Percentiles rank a stretch among this genome's conserved stretches.
Conservation (phyloP, 2,888 invertebrate species). For the Tinea semifulvella region DNA sequence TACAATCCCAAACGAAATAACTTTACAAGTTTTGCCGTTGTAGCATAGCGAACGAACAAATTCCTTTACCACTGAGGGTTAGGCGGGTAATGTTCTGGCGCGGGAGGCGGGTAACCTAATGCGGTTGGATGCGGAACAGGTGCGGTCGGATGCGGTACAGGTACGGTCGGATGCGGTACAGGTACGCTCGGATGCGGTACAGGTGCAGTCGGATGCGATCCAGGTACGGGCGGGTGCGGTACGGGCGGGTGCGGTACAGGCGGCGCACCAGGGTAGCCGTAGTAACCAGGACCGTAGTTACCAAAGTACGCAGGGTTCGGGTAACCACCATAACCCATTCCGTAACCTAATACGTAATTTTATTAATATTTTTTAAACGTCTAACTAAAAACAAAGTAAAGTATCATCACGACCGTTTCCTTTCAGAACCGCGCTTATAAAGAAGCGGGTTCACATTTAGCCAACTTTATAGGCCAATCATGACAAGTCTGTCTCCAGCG, state of each 20-base stretch:
- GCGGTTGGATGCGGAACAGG: constrained; percentile 27
- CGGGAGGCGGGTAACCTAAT: constrained; percentile 20
- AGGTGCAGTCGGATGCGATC: constrained; percentile 18
- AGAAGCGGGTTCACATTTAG: too few relatives aligned
- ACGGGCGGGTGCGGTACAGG: constrained; percentile 31
- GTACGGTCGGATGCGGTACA: constrained; percentile 18
- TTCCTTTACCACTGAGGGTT: constrained; percentile 50
- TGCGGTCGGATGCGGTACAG: constrained; percentile 27
- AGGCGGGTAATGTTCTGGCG: constrained; percentile 42
- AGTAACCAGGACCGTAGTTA: constrained; percentile 62
- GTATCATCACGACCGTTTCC: too few relatives aligned
- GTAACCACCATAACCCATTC: constrained; percentile 51
- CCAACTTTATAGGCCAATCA: too few relatives aligned
- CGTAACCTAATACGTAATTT: constrained; percentile 38
- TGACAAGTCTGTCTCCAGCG: too few relatives aligned
- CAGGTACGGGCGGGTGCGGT: constrained; percentile 34
- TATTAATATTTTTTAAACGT: neutral
- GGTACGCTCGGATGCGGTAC: constrained; percentile 16
- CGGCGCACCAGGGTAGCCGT: constrained; percentile 43
- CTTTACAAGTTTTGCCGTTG: neutral
- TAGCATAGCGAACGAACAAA: too few relatives aligned
- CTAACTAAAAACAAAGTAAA: too few relatives aligned
- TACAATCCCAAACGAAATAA: too few relatives aligned
- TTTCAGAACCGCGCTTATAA: too few relatives aligned
- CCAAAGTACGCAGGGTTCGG: constrained; percentile 63